phyloP scores from a whole-genome alignment of 2,888 invertebrate species.

The Andrena praecox region DNA sequence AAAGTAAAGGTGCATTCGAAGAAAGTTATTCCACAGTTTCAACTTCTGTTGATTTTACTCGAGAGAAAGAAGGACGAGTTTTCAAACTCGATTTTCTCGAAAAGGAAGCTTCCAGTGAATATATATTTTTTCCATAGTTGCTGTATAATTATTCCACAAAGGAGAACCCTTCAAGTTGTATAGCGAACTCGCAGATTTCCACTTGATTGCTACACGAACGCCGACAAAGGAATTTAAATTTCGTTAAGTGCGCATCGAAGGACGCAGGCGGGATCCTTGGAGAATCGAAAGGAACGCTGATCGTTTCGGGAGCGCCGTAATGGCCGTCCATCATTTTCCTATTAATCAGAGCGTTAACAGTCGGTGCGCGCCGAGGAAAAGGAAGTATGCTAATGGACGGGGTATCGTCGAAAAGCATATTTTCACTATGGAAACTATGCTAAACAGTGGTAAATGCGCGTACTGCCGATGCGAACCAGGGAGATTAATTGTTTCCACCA shows the following conservation, averaged over 20 bases:
- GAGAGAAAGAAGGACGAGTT: no score
- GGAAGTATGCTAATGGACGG: constrained; percentile 57
- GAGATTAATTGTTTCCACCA: constrained; percentile 9
- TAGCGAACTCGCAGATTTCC: no score
- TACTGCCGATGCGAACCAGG: neutral
- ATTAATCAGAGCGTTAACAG: constrained; percentile 66
- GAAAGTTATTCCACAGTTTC: no score
- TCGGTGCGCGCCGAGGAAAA: constrained; percentile 37
- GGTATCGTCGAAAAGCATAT: constrained; percentile 33
- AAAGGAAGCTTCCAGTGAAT: no score
- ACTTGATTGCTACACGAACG: no score
- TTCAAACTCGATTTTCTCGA: no score
- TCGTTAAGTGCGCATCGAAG: neutral
- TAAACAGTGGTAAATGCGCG: constrained; percentile 12
- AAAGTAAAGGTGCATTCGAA: no score
- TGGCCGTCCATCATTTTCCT: constrained; percentile 54
- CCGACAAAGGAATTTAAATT: neutral
- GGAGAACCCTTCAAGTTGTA: no score
- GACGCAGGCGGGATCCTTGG: neutral
- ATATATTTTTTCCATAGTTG: no score
- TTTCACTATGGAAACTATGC: constrained; percentile 47
- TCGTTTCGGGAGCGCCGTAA: constrained; percentile 34
- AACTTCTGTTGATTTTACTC: no score
- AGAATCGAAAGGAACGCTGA: constrained; percentile 44
- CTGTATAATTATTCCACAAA: no score